These are phyloP conservation scores for Otus sunia DNA, from an alignment of 2,113 vertebrate species.

Conservation along the genomic window DNA sequence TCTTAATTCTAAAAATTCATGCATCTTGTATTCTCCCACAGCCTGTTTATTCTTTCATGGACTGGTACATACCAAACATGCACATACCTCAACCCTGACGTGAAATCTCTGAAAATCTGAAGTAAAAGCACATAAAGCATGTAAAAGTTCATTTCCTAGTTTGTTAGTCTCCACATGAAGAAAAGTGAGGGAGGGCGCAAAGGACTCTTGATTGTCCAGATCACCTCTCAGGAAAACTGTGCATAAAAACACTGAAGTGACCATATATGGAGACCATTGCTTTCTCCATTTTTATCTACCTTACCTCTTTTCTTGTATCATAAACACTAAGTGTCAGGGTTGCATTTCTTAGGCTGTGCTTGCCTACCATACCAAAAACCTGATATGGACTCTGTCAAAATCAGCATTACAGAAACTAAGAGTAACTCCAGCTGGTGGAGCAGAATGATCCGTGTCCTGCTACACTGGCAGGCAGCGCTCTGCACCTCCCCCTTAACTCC, in stretches of 20 bases:
- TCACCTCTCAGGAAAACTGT: neutral
- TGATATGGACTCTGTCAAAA: neutral
- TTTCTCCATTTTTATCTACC: neutral
- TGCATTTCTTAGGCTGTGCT: neutral
- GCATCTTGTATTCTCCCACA: neutral
- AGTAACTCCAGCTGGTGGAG: neutral
- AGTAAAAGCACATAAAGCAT: neutral
- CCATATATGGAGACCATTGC: neutral
- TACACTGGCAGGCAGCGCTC: fast-evolving
- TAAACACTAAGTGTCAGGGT: neutral
- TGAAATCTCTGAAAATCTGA: neutral
- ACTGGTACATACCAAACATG: neutral
- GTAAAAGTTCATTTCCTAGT: neutral
- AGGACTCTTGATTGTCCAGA: neutral
- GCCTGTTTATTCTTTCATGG: neutral
- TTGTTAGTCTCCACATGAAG: neutral
- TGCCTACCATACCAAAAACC: neutral
- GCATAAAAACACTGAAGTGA: neutral
- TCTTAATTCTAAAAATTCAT: neutral
- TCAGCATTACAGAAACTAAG: neutral
- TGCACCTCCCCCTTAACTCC: neutral
- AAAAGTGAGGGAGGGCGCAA: neutral
- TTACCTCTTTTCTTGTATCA: neutral
- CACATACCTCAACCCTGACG: neutral
- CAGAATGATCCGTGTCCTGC: neutral